phyloP scores from a whole-genome alignment of 2,113 vertebrate species.

The Grantiella picta region DNA sequence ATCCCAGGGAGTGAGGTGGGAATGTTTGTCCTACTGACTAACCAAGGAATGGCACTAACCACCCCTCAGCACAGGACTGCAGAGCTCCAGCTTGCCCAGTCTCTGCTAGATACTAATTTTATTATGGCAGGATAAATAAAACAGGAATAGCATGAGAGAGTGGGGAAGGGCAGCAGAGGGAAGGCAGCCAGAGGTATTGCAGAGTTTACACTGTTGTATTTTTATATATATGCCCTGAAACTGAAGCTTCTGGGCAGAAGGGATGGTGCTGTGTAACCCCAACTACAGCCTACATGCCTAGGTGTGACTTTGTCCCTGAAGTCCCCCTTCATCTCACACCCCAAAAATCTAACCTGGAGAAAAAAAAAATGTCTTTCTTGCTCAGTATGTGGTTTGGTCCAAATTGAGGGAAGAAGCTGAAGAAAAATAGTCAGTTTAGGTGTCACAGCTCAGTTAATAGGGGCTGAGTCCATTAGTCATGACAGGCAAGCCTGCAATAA shows the following conservation, averaged over 20 bases:
- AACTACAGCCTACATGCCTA: accelerated
- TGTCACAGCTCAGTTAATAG: slow-evolving; percentile 33
- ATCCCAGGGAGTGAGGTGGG: background rate
- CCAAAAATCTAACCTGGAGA: background rate
- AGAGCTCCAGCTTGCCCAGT: background rate
- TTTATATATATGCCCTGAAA: background rate
- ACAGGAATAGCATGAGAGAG: background rate
- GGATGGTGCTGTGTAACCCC: background rate
- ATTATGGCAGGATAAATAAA: slow-evolving; percentile 5
- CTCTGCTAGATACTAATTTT: background rate
- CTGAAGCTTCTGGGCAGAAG: background rate
- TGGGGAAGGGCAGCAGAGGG: background rate
- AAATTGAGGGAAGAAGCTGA: background rate
- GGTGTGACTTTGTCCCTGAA: background rate
- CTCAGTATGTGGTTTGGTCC: background rate
- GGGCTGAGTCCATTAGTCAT: slow-evolving; percentile 11
- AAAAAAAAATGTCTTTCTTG: slow-evolving; percentile 8
- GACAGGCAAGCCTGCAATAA: slow-evolving; percentile 15
- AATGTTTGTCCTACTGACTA: background rate
- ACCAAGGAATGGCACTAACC: background rate
- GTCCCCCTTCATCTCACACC: background rate
- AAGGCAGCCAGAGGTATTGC: background rate
- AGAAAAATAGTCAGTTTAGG: slow-evolving; percentile 46
- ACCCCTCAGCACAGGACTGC: background rate
- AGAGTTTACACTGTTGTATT: background rate